Base-by-base conservation (phyloP, 2,888 invertebrate genomes). In the Phanerotoma sp. region DNA sequence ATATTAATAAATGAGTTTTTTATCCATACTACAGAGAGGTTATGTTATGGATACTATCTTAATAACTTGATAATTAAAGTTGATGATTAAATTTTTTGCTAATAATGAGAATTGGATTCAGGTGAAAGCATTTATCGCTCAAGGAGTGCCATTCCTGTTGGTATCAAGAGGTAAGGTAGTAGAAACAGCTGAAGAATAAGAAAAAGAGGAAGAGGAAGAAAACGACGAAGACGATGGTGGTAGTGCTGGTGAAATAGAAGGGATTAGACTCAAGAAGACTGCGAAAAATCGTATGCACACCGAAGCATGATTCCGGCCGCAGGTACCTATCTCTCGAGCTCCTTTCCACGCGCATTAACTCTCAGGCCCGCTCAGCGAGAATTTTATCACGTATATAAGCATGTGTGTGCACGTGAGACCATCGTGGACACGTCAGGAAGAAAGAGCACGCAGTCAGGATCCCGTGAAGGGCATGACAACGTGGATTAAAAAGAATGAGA, bases 231-330 rank as follows among this genome's bases (percentile, higher is more conserved):
- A n/a, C n/a, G n/a, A n/a, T n/a, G n/a, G n/a, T n/a, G n/a, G n/a
- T n/a, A n/a, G n/a, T n/a, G n/a, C n/a, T n/a, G n/a, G n/a, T n/a
- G n/a, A n/a, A n/a, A 48, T 44, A 42, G 20, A 38, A 47, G 44
- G 16, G 47, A 45, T 46, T 47, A 54, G 57, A 57, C 45, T 49
- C 49, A 56, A 62, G 62, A 56, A 57, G 60, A 56, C 61, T 53
- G 61, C 60, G 62, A 66, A 68, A 68, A 69, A 66, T 60, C 58
- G 62, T 62, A 66, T 66, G 71, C 69, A 70, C 66, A 60, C 70
- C 71, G 66, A 56, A 70, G 69, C 71, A 62, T 71, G 71, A 70
- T 69, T 70, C 71, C 71, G 68, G 68, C 60, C 52, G 48, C 57
- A 56, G 49, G 57, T 60, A 60, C 57, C 54, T 58, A 35, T 48